phyloP scores from a whole-genome alignment of 2,888 invertebrate genomes.

The Meandrusa payeni region DNA sequence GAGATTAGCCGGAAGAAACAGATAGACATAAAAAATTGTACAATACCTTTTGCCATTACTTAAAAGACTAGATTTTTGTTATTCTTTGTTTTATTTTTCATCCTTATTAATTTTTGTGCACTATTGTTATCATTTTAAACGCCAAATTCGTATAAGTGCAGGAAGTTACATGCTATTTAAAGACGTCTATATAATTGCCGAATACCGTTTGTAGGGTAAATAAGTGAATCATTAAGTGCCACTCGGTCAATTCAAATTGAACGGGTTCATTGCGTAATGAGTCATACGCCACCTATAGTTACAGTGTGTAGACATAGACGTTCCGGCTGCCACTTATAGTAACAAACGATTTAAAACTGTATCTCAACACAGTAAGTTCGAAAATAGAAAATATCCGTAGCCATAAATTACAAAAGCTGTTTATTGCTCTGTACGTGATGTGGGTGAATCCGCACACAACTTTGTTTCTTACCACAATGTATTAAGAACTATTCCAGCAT shows the following conservation, averaged over 20 bases:
- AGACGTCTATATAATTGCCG: neutral
- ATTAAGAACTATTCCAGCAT: conserved; percentile 2
- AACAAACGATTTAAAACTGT: neutral
- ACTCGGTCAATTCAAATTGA: neutral
- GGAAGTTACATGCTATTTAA: too few relatives aligned
- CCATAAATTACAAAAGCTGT: neutral
- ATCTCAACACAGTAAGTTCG: neutral
- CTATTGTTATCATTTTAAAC: too few relatives aligned
- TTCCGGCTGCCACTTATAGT: neutral
- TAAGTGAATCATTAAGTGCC: neutral
- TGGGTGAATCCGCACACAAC: neutral
- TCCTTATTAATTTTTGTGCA: too few relatives aligned
- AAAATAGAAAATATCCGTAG: neutral
- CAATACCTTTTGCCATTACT: too few relatives aligned
- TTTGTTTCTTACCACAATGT: neutral
- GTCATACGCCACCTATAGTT: too few relatives aligned
- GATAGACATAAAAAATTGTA: too few relatives aligned
- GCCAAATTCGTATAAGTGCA: too few relatives aligned
- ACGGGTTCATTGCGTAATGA: conserved; percentile 6
- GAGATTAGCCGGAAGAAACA: too few relatives aligned
- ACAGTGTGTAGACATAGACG: neutral
- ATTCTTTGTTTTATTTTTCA: too few relatives aligned
- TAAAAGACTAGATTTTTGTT: too few relatives aligned
- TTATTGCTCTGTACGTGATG: neutral
- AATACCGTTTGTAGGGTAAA: neutral